These are phyloP conservation scores for Mya arenaria DNA, from an alignment of 1,140 invertebrate genomes.

Conservation along the genomic window DNA sequence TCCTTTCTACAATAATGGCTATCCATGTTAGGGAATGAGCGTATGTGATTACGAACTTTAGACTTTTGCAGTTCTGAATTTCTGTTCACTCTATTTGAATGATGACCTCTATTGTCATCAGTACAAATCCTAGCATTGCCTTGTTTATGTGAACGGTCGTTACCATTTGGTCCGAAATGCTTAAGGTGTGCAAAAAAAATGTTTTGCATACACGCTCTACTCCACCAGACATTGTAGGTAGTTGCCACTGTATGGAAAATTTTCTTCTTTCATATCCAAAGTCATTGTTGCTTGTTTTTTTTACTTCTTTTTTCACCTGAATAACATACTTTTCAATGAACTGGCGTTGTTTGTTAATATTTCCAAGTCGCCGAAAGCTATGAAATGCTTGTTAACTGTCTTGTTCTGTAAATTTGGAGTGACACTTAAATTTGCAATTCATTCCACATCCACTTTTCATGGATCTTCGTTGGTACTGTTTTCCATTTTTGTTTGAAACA, in stretches of 20 bases:
- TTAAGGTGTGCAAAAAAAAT: slow-evolving; percentile 21
- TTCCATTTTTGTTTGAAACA: not conserved
- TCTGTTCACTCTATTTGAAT: not conserved
- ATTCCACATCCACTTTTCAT: not conserved
- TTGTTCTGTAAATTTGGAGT: not conserved
- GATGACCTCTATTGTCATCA: not conserved
- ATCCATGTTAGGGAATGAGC: not conserved
- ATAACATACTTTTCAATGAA: slow-evolving; percentile 5
- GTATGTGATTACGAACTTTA: not conserved
- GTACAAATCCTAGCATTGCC: not conserved
- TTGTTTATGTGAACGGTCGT: not conserved
- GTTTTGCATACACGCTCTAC: not conserved
- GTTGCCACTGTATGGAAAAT: not conserved
- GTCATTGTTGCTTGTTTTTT: not conserved
- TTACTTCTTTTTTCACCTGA: not conserved
- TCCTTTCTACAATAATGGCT: slow-evolving; percentile 7
- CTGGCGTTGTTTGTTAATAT: not conserved
- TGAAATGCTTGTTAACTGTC: not conserved
- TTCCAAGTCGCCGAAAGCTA: not conserved
- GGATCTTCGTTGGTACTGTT: not conserved
- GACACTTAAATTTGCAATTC: not conserved
- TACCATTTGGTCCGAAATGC: not conserved
- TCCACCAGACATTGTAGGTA: not conserved
- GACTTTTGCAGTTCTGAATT: not conserved
- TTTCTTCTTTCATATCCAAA: not conserved